Evolutionary conservation across 53 echinoderm and acorn worm genomes (phyloP), one percentile per base, ranked within the genome.

Genomic region (Astropecten irregularis): DNA sequence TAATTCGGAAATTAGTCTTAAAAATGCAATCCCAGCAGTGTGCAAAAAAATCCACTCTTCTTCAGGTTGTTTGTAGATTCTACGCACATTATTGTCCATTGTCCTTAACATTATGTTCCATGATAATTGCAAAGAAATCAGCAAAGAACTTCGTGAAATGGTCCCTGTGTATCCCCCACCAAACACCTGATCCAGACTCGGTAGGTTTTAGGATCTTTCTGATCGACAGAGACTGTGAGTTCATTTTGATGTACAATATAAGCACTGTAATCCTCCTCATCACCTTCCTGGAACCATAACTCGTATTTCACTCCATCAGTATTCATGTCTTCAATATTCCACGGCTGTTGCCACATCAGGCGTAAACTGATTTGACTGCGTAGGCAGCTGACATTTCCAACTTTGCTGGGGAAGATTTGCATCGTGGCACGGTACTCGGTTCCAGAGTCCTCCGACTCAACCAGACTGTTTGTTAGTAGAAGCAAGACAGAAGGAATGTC

Each of bases 271-370:
- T 85, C 64, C 9, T 82, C 83, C 27, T 52, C n/a, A 11, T 66
- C 89, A 10, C 54, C 37, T 26, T 71, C 88, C 58, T 94, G 94
- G 19, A 94, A 68, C 90, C 83, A 93, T 13, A 94, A 83, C 64
- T 99, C 99, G 81, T 90, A 99, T 9, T 79, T 57, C 15, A 95
- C 50, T 3, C 62, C 73, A 23, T 18, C 15, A 13, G 22, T 21
- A 16, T 60, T 70, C 29, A 86, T 69, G 48, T 83, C 51, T 50
- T 82, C 53, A 16, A 86, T 28, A 57, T 99, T 99, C 99, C 94
- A 94, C 2, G 99, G 99, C 36, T 14, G 88, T 47, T 85, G 40
- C 94, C 94, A 99, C 26, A 83, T 67, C 53, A 95, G 53, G 38
- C 52, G 46, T 10, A 99, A 39, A 19, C 86, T 57, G 1, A 19